These are phyloP conservation scores for Emmelina monodactyla DNA, from an alignment of 2,888 invertebrate species.

Conservation along the genomic window DNA sequence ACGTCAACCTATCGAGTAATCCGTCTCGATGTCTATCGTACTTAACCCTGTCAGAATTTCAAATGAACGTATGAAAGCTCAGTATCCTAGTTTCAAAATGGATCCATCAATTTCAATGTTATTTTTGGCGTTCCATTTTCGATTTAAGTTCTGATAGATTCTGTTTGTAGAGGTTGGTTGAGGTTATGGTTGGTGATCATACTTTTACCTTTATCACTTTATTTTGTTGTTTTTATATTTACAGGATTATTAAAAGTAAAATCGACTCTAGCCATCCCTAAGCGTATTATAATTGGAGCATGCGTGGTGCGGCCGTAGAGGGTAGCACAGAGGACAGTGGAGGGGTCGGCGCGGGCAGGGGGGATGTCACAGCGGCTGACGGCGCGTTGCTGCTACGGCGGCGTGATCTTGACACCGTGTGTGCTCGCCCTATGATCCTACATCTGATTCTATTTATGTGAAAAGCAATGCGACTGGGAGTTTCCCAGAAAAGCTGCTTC, in stretches of 20 bases:
- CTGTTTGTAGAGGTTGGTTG: not conserved
- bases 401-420: slow-evolving; percentile 63
- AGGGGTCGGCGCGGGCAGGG: slow-evolving; percentile 19
- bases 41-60: slow-evolving; percentile 40
- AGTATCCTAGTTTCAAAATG: not conserved
- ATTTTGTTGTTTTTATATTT: not conserved
- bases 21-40: slow-evolving; percentile 36
- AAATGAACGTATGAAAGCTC: slow-evolving; percentile 9
- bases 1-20: slow-evolving; percentile 61
- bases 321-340: slow-evolving; percentile 29
- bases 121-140: not conserved
- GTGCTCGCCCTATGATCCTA: slow-evolving; percentile 41
- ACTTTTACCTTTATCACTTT: not conserved
- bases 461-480: too few species aligned
- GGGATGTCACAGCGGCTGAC: slow-evolving; percentile 45
- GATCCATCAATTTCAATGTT: too few species aligned
- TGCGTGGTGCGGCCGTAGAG: slow-evolving; percentile 59
- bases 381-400: slow-evolving; percentile 29
- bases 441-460: not conserved
- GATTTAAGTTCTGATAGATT: not conserved
- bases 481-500: too few species aligned
- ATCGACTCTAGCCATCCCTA: slow-evolving; percentile 62
- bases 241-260: slow-evolving; percentile 21
- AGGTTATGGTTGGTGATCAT: not conserved
- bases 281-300: slow-evolving; percentile 66